Evolutionary conservation across 2,888 invertebrate species (phyloP).

Genomic region (Philhelius pedissequus): DNA sequence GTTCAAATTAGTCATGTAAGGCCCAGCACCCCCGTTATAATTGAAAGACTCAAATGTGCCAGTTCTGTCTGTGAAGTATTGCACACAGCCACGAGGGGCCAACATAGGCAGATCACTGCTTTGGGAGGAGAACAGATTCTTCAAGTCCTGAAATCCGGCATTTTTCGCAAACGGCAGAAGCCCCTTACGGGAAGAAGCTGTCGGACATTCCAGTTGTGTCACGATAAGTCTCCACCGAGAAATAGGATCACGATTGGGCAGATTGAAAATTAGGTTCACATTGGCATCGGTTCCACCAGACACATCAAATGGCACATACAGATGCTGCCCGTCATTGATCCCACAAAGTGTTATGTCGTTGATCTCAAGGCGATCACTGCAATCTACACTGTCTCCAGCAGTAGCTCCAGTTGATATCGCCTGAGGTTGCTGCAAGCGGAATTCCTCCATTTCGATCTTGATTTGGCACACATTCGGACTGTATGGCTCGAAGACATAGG

Average conservation of each 20-base stretch:
- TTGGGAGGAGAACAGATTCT: conserved; percentile 72
- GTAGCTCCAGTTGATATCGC: background rate
- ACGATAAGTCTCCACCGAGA: conserved; percentile 82
- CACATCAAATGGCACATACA: conserved; percentile 76
- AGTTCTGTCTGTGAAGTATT: conserved; percentile 82
- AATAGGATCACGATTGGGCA: conserved; percentile 76
- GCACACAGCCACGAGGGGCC: conserved; percentile 84
- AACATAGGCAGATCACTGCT: conserved; percentile 74
- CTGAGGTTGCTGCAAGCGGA: conserved; percentile 72
- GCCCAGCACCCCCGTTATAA: conserved; percentile 80
- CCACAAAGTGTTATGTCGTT: conserved; percentile 80
- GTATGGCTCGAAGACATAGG: conserved; percentile 75
- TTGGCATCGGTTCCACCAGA: conserved; percentile 72
- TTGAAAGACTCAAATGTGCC: conserved; percentile 83
- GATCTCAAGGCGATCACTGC: conserved; percentile 73
- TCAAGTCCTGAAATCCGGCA: conserved; percentile 73
- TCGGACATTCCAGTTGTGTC: conserved; percentile 82
- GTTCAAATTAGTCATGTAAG: conserved; percentile 81
- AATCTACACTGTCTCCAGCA: conserved; percentile 69
- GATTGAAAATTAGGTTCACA: conserved; percentile 79
- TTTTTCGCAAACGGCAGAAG: conserved; percentile 70
- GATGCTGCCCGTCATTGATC: conserved; percentile 83
- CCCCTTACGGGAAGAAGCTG: conserved; percentile 50
- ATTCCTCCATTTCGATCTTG: conserved; percentile 75
- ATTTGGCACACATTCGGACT: conserved; percentile 76